Evolutionary conservation across 2,888 invertebrate species (phyloP), one percentile per base, ranked within the genome.

Genomic region (Acanthosepion pharaonis): DNA sequence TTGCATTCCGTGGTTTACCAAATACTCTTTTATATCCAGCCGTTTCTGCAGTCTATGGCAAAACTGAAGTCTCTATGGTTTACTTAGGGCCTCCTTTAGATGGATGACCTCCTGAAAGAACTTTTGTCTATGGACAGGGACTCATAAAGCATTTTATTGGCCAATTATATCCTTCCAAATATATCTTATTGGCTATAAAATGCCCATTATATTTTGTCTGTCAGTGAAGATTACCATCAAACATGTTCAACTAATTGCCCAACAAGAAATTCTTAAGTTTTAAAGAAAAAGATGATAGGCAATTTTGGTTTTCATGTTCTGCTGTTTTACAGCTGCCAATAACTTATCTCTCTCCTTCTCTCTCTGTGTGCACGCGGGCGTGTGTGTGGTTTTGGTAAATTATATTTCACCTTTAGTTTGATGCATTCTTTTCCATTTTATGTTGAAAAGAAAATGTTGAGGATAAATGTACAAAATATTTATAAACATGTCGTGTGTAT

Each of bases 31-130:
- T 99, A 94, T 99, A 98, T 97, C 99, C 99, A 95, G 99, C 99
- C 95, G 99, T 99, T 94, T 99, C 99, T 94, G 99, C 99, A 95
- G 99, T 99, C 25, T 99, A 99, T 98, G 99, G 99, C 95, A 99
- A 99, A 97, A 99, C 99, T 94, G 99, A 99, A 98, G 99, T 99
- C 91, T 99, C 99, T 91, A 99, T 99, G 99, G 99, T 99, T 92
- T 99, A 99, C 97, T 98, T 99, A 96, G 99, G 99, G 95, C 98
- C 98, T 95, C 99, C 99, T n/a, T 97, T 99, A 97, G 99, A 99
- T 98, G 99, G 99, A 96, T 97, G 96, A 97, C 95, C 93, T 53
- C 28, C 18, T 53, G 51, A n/a, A 51, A 93, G 15, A 78, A 78
- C 78, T 15, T 33, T 33, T 11, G 78, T 78, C 78, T 78, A n/a